Evolutionary conservation across 1,140 invertebrate genomes (phyloP).

Genomic region (Episyrphus balteatus): DNA sequence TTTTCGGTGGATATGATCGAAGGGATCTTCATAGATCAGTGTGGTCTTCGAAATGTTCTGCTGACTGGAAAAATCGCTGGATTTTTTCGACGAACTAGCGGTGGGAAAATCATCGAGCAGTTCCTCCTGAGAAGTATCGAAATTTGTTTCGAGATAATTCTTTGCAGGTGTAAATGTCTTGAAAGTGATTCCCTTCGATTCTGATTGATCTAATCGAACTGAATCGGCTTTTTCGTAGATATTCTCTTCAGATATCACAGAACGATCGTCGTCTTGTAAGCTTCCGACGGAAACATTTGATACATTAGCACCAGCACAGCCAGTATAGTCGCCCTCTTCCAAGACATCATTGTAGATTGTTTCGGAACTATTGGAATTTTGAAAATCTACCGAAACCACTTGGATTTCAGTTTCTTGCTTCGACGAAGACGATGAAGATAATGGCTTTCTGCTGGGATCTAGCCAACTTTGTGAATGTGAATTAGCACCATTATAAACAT

Average conservation of each 20-base stretch:
- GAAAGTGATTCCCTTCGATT: conserved; percentile 1
- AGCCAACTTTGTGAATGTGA: too few relatives aligned
- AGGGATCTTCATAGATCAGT: neutral
- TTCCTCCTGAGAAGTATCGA: neutral
- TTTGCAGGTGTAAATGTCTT: conserved; percentile 1
- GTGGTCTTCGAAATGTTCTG: conserved; percentile 1
- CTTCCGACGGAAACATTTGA: neutral
- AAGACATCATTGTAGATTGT: conserved; percentile 1
- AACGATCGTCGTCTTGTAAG: neutral
- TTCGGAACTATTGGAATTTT: neutral
- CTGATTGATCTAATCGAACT: neutral
- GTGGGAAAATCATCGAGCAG: too few relatives aligned
- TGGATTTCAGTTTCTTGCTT: conserved; percentile 1
- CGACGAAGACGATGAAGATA: neutral
- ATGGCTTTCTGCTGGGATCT: neutral
- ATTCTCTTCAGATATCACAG: neutral
- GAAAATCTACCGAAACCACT: conserved; percentile 3
- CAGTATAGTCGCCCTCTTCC: neutral
- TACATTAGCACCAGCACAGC: neutral
- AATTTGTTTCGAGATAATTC: conserved; percentile 3
- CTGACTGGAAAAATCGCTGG: neutral
- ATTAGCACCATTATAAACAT: neutral
- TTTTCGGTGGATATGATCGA: neutral
- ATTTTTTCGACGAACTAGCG: neutral
- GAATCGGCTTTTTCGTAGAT: conserved; percentile 3